Percentiles rank a stretch among this genome's conserved stretches.
Conservation (phyloP, 2,113 vertebrate genomes). For the Callipepla squamata region DNA sequence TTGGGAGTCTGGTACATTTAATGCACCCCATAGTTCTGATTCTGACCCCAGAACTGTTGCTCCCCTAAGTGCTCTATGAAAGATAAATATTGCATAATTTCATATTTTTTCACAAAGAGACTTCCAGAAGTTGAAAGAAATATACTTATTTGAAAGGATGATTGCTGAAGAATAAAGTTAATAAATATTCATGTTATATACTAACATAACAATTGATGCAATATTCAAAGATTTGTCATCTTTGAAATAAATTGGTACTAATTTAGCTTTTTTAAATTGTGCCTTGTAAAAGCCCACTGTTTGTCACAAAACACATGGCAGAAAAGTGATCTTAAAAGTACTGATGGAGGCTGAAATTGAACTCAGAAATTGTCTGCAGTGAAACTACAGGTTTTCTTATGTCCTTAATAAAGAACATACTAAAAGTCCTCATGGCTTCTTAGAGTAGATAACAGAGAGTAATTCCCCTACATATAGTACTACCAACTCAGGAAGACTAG, state of each 20-base stretch:
- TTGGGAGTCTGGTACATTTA: not conserved
- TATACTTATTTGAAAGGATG: not conserved
- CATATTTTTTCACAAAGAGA: not conserved
- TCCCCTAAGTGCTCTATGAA: not conserved
- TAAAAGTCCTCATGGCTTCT: not conserved
- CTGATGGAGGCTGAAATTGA: not conserved
- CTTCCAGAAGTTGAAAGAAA: constrained; percentile 13
- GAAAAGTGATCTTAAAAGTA: not conserved
- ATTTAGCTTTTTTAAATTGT: not conserved
- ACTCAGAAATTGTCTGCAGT: not conserved
- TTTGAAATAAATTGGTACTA: not conserved
- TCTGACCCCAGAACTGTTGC: not conserved
- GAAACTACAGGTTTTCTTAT: not conserved
- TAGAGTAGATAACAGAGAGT: not conserved
- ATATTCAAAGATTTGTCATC: not conserved
- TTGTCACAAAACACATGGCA: not conserved
- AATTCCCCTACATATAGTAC: not conserved
- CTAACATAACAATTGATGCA: not conserved
- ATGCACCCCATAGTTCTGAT: not conserved
- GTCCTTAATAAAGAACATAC: not conserved
- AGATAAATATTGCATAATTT: not conserved
- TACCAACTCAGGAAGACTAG: not conserved
- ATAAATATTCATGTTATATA: not conserved
- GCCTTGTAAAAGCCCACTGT: not conserved
- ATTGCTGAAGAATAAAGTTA: constrained; percentile 12